phyloP scores from a whole-genome alignment of 2,888 invertebrate genomes.

The Sceliomorpha sp. region DNA sequence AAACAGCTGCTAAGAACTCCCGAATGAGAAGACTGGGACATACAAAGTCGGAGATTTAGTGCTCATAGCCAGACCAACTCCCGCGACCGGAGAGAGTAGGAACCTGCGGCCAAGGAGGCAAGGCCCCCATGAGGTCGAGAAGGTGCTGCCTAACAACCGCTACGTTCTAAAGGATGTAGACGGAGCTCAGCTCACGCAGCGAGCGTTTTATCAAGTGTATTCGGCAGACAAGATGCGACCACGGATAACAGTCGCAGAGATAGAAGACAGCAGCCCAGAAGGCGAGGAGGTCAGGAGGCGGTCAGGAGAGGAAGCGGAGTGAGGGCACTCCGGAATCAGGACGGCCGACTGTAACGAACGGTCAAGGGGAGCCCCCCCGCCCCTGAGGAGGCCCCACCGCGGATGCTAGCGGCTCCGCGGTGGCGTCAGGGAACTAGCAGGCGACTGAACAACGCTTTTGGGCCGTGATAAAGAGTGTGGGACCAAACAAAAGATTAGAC shows the following conservation, averaged over 20 bases:
- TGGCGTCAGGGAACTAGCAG: too few species aligned
- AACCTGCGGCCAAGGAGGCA: conserved; percentile 1
- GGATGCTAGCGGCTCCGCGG: too few species aligned
- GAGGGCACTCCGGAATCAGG: conserved; percentile 13
- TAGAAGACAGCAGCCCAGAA: too few species aligned
- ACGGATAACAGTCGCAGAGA: conserved; percentile 4
- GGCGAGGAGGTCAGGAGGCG: neutral
- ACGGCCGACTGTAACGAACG: conserved; percentile 6
- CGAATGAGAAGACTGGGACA: neutral
- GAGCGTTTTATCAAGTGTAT: conserved; percentile 12
- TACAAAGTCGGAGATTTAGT: conserved; percentile 13
- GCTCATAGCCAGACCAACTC: conserved; percentile 1
- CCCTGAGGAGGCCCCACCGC: too few species aligned
- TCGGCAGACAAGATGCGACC: conserved; percentile 14
- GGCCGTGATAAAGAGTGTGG: too few species aligned
- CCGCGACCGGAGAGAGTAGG: conserved; percentile 11
- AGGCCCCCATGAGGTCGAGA: conserved; percentile 10
- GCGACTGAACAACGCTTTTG: too few species aligned
- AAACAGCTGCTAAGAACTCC: conserved; percentile 2
- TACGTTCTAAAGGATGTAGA: conserved; percentile 10
- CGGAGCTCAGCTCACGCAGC: conserved; percentile 9
- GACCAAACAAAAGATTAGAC: too few species aligned
- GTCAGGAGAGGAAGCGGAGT: neutral
- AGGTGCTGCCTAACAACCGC: conserved; percentile 9
- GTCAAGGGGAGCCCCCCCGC: too few species aligned